A percentile compares a stretch with the other conserved stretches of the same genome.
phyloP scores from a whole-genome alignment of 2,888 invertebrate genomes.

The Diplolepis rosae region DNA sequence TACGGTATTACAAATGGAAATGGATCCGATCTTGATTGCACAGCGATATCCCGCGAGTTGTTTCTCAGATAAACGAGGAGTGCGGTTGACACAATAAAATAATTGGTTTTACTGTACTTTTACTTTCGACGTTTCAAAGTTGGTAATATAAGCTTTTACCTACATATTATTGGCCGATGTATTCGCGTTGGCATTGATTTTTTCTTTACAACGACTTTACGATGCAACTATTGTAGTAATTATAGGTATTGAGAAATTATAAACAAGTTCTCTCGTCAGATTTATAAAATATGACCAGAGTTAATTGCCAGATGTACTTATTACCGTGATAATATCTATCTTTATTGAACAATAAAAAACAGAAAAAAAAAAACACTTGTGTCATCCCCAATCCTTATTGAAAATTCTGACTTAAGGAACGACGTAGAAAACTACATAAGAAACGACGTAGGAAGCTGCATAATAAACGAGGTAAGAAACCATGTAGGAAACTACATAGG shows the following conservation, averaged over 20 bases:
- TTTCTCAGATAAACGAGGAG: slow-evolving; percentile 45
- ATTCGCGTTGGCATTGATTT: neutral
- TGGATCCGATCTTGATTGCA: slow-evolving; percentile 47
- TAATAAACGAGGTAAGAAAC: no score
- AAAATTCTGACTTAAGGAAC: no score
- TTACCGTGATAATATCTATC: neutral
- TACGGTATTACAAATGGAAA: slow-evolving; percentile 32
- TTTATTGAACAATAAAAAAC: neutral
- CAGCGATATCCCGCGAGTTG: slow-evolving; percentile 42
- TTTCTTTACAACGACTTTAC: slow-evolving; percentile 2
- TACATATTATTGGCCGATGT: neutral
- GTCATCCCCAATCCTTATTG: neutral
- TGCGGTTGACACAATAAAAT: slow-evolving; percentile 51
- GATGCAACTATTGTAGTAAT: neutral
- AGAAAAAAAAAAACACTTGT: neutral
- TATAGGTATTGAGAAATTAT: neutral
- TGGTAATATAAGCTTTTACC: neutral
- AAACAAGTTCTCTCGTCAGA: neutral
- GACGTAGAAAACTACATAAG: no score
- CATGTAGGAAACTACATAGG: no score
- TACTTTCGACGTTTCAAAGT: slow-evolving; percentile 54
- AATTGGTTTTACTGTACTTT: no score
- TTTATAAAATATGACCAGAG: neutral
- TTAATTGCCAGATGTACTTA: neutral
- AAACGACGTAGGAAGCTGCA: no score